A percentile compares a stretch with the other conserved stretches of the same genome.
Conservation (phyloP, 2,888 invertebrate species). For the Ectobius pallidus region DNA sequence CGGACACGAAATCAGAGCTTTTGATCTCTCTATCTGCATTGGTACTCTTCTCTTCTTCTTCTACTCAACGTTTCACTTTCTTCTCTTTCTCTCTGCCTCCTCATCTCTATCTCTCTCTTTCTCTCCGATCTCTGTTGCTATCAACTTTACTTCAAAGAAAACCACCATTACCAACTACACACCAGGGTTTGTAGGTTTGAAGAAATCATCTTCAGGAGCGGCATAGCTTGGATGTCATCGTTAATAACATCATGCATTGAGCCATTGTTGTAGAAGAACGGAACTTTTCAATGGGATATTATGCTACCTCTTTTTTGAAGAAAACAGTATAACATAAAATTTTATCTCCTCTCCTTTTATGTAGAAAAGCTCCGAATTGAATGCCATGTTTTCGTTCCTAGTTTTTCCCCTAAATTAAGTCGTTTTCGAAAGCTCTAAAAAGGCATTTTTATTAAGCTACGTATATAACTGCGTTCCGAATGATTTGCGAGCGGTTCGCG, state of each 20-base stretch:
- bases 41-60: constrained; percentile 26
- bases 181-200: constrained; percentile 1
- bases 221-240: constrained; percentile 19
- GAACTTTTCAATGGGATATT: too few relatives aligned
- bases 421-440: not conserved
- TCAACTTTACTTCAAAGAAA: constrained; percentile 37
- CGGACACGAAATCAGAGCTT: constrained; percentile 42
- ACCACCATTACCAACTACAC: constrained; percentile 32
- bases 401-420: not conserved
- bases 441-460: not conserved
- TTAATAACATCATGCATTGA: constrained; percentile 14
- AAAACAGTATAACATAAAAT: constrained; percentile 22
- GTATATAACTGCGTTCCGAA: too few relatives aligned
- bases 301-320: not conserved
- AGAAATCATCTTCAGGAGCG: constrained; percentile 12
- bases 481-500: too few relatives aligned
- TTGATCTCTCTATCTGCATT: constrained; percentile 43
- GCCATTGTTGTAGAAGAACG: constrained; percentile 15
- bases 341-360: not conserved
- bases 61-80: not conserved
- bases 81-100: not conserved
- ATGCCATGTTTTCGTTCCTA: not conserved
- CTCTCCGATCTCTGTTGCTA: constrained; percentile 37
- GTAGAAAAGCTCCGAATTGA: not conserved
- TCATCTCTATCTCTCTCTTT: not conserved